Conservation (phyloP, 2,888 invertebrate species). For the Melinaea marsaeus region DNA sequence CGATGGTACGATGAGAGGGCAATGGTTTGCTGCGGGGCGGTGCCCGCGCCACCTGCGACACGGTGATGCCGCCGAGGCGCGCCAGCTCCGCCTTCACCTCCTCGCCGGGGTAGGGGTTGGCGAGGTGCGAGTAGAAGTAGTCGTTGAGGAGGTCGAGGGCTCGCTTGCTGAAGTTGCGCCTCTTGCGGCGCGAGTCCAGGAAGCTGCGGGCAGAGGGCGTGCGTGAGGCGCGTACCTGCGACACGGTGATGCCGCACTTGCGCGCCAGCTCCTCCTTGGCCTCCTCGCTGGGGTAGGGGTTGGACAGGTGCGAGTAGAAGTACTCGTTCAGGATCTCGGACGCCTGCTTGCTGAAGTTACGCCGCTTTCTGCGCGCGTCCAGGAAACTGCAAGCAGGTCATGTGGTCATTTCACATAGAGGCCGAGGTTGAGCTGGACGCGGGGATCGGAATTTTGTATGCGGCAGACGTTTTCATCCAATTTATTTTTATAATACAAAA, state of each 20-base stretch:
- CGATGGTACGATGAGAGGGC: background rate
- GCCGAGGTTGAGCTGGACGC: constrained; percentile 53
- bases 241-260: constrained; percentile 99
- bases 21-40: background rate
- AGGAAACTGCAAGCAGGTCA: constrained; percentile 78
- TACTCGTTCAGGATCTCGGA: constrained; percentile 99
- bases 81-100: constrained; percentile 98
- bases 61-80: constrained; percentile 96
- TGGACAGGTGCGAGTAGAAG: constrained; percentile 99
- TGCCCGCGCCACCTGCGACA: constrained; percentile 83
- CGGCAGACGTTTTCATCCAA: constrained; percentile 5
- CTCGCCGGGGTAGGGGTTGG: constrained; percentile 98
- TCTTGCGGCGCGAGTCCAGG: constrained; percentile 85
- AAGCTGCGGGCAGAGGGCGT: constrained; percentile 57
- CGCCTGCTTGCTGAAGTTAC: constrained; percentile 99
- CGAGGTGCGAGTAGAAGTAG: constrained; percentile 98
- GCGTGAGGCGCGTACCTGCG: constrained; percentile 81
- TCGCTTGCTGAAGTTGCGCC: constrained; percentile 97
- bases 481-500: background rate
- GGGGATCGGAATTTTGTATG: constrained; percentile 20
- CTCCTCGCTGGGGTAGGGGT: constrained; percentile 99
- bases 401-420: constrained; percentile 31
- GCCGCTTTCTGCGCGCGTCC: constrained; percentile 91
- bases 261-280: constrained; percentile 99
- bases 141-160: constrained; percentile 97